These are phyloP conservation scores for Xiphophorus hellerii DNA, from an alignment of 2,113 vertebrate species.

Conservation along the genomic window DNA sequence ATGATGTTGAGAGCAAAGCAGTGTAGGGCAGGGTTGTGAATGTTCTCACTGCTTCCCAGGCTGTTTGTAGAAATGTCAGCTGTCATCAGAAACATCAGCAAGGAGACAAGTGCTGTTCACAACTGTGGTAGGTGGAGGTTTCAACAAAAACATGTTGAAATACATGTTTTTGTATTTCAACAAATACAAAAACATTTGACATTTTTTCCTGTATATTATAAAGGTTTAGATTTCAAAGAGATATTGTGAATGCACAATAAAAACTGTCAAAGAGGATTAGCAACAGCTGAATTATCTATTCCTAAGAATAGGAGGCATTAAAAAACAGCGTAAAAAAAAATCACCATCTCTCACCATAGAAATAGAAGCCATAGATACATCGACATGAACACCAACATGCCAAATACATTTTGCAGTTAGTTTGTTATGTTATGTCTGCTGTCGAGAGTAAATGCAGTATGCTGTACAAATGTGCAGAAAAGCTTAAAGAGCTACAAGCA, in stretches of 20 bases:
- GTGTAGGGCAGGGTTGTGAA: constrained; percentile 66
- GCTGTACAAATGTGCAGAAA: neutral
- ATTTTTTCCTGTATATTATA: too few relatives aligned
- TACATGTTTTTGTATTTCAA: too few relatives aligned
- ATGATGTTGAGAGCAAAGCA: constrained; percentile 44
- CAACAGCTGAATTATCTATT: neutral
- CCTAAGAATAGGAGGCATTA: constrained; percentile 3
- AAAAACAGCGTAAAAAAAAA: constrained; percentile 8
- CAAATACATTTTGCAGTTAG: constrained; percentile 24
- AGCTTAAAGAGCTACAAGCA: neutral
- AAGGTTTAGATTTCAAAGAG: neutral
- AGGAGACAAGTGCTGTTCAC: constrained; percentile 66
- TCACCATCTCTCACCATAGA: constrained; percentile 41
- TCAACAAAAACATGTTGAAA: too few relatives aligned
- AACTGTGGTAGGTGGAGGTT: constrained; percentile 53
- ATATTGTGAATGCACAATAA: constrained; percentile 5
- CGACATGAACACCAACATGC: constrained; percentile 43
- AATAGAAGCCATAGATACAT: constrained; percentile 47
- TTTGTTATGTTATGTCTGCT: constrained; percentile 28
- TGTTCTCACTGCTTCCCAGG: constrained; percentile 65
- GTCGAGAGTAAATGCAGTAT: constrained; percentile 41
- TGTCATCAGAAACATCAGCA: constrained; percentile 73
- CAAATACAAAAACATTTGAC: too few relatives aligned
- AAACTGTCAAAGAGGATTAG: neutral
- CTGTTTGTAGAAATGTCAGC: constrained; percentile 76